Conservation (phyloP, 2,113 vertebrate genomes). For the Neogale vison region DNA sequence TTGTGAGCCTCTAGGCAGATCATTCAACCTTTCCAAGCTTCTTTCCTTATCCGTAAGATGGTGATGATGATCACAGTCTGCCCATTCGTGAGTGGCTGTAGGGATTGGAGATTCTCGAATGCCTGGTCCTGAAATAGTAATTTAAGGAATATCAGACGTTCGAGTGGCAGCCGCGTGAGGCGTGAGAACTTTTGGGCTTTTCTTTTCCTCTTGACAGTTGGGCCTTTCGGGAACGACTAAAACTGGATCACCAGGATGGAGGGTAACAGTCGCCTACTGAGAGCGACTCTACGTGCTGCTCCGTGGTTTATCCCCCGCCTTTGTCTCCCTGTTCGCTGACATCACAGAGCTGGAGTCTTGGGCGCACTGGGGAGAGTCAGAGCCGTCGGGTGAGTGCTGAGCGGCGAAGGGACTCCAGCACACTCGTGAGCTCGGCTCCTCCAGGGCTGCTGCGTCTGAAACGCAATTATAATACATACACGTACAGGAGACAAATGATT, state of each 20-base stretch:
- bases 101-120: neutral
- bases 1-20: constrained; percentile 25
- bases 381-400: neutral
- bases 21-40: constrained; percentile 20
- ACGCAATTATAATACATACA: neutral
- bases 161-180: neutral
- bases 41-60: constrained; percentile 37
- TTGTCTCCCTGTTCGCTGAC: neutral
- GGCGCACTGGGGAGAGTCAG: neutral
- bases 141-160: neutral
- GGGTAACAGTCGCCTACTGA: neutral
- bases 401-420: neutral
- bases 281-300: neutral
- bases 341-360: neutral
- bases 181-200: neutral
- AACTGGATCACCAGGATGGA: neutral
- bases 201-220: neutral
- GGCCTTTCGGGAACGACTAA: neutral
- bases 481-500: constrained; percentile 25
- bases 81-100: neutral
- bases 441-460: neutral
- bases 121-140: neutral
- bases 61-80: neutral
- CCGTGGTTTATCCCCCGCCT: neutral
- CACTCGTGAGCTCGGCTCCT: neutral